These are phyloP conservation scores for Anabacerthia variegaticeps DNA, from an alignment of 2,797 vertebrate genomes.

Conservation along the genomic window DNA sequence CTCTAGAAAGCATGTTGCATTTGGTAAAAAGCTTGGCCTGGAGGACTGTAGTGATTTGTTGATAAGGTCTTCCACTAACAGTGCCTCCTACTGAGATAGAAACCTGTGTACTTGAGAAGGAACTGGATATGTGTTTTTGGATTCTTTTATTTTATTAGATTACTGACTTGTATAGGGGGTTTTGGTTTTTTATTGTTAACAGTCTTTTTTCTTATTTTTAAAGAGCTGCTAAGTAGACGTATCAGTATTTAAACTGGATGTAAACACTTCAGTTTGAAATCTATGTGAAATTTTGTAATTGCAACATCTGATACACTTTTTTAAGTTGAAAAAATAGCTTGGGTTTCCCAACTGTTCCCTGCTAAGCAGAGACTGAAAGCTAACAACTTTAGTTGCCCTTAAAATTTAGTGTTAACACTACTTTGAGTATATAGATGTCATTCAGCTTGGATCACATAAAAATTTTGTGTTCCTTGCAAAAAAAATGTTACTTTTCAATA, in stretches of 20 bases:
- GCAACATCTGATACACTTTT: slow-evolving; percentile 8
- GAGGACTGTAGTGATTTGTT: slow-evolving; percentile 69
- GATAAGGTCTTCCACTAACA: slow-evolving; percentile 75
- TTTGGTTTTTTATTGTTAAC: slow-evolving; percentile 50
- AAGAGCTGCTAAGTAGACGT: slow-evolving; percentile 73
- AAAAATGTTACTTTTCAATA: background rate
- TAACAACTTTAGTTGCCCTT: slow-evolving; percentile 42
- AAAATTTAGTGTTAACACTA: slow-evolving; percentile 66
- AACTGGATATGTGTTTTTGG: slow-evolving; percentile 68
- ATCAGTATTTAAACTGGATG: slow-evolving; percentile 74
- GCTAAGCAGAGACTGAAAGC: slow-evolving; percentile 58
- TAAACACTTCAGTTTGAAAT: slow-evolving; percentile 55
- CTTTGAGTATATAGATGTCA: slow-evolving; percentile 64
- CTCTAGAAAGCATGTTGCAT: slow-evolving; percentile 48
- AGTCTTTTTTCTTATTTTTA: slow-evolving; percentile 25
- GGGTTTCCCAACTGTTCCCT: background rate
- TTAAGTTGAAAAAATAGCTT: background rate
- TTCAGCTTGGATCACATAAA: slow-evolving; percentile 67
- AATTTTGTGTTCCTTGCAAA: slow-evolving; percentile 62
- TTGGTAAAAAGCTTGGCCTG: slow-evolving; percentile 42
- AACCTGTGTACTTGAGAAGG: slow-evolving; percentile 60
- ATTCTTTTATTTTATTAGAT: slow-evolving; percentile 60
- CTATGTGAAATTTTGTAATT: slow-evolving; percentile 56
- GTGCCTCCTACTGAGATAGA: slow-evolving; percentile 73
- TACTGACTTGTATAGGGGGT: slow-evolving; percentile 12